Conservation (phyloP, 2,888 invertebrate genomes). For the Lepidochitona cinerea region DNA sequence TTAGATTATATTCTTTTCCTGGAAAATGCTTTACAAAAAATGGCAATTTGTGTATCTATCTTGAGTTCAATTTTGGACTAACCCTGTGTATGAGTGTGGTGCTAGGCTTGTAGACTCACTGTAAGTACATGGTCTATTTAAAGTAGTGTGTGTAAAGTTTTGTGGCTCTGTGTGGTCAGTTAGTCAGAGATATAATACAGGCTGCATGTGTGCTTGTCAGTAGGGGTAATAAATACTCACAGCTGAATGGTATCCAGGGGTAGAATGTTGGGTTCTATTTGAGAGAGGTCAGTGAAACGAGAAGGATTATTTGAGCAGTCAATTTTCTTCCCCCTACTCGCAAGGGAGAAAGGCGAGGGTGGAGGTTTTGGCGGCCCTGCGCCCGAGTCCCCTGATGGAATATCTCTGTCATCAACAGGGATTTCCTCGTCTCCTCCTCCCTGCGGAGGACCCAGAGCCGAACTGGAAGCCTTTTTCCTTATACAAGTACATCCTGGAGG, state of each 20-base stretch:
- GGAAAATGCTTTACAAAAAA: no score
- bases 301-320: conserved; percentile 9
- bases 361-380: no score
- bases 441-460: not conserved
- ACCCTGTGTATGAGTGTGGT: no score
- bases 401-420: not conserved
- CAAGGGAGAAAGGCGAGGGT: not conserved
- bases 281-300: conserved; percentile 8
- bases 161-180: no score
- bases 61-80: no score
- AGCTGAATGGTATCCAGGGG: conserved; percentile 7
- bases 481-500: not conserved
- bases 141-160: no score
- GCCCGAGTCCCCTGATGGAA: not conserved
- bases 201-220: no score
- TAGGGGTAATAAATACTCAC: conserved; percentile 11
- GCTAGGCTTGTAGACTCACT: no score
- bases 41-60: no score
- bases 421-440: not conserved
- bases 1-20: no score
- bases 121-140: no score
- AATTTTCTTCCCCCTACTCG: not conserved
- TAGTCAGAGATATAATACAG: no score
- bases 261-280: conserved; percentile 1
- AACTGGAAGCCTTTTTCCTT: not conserved